phyloP scores from a whole-genome alignment of 2,113 vertebrate species.

The Gavialis gangeticus region DNA sequence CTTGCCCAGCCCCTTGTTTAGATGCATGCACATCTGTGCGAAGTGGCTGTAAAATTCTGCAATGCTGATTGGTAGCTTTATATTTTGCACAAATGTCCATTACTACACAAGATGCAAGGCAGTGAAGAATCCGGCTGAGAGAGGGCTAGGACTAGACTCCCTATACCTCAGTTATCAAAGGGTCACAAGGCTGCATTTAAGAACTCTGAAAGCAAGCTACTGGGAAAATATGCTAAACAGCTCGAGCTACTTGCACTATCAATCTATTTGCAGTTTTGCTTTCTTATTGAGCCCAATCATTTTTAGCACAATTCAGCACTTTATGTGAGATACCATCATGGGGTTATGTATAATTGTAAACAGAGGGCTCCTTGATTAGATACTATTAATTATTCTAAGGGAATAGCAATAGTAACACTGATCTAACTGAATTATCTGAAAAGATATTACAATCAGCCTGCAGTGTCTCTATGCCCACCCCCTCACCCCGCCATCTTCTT shows the following conservation, averaged over 20 bases:
- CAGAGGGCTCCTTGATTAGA: rapidly evolving
- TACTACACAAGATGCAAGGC: not conserved
- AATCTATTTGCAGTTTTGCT: not conserved
- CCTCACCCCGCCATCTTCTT: not conserved
- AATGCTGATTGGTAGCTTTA: not conserved
- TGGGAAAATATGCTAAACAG: not conserved
- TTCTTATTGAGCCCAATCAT: not conserved
- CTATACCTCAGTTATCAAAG: rapidly evolving
- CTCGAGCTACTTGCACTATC: not conserved
- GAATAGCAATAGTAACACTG: rapidly evolving
- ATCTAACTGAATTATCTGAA: not conserved
- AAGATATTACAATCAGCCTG: rapidly evolving
- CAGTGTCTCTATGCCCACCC: not conserved
- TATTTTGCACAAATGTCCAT: not conserved
- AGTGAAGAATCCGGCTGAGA: not conserved
- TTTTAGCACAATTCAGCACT: not conserved
- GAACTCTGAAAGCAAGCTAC: not conserved
- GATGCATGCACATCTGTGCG: not conserved
- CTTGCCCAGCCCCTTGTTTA: not conserved
- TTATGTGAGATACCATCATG: not conserved
- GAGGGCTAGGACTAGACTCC: too few species aligned
- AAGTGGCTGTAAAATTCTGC: not conserved
- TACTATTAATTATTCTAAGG: not conserved
- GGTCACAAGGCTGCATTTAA: not conserved
- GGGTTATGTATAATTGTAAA: rapidly evolving